Conservation (phyloP, 2,797 vertebrate genomes). For the Neosilurus mollespiculum region DNA sequence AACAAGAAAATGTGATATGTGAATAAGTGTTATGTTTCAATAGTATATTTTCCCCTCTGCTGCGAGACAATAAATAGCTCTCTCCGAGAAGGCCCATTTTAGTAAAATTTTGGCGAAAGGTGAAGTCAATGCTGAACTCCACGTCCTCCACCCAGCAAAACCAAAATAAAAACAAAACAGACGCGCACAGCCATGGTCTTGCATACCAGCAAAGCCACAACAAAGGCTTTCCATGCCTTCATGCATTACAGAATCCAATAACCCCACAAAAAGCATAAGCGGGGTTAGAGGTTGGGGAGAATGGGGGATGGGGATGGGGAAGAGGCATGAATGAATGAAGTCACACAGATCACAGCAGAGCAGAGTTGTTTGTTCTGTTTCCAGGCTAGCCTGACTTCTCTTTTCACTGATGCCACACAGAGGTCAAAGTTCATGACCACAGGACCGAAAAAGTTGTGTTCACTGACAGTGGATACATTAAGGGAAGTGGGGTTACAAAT, state of each 20-base stretch:
- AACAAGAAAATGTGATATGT: neutral
- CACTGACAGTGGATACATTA: neutral
- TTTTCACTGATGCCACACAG: slow-evolving; percentile 42
- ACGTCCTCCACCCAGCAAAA: slow-evolving; percentile 52
- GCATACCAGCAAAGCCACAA: slow-evolving; percentile 57
- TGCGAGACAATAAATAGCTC: slow-evolving; percentile 58
- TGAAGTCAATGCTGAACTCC: slow-evolving; percentile 61
- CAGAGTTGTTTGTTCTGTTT: slow-evolving; percentile 49
- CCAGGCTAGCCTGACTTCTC: slow-evolving; percentile 48
- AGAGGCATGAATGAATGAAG: slow-evolving; percentile 62
- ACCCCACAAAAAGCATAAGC: slow-evolving; percentile 64
- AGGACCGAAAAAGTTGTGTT: neutral
- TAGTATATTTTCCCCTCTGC: neutral
- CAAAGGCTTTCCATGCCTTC: slow-evolving; percentile 66
- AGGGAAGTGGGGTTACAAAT: neutral
- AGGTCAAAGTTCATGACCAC: slow-evolving; percentile 67
- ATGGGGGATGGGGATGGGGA: neutral
- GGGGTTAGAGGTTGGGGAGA: slow-evolving; percentile 1
- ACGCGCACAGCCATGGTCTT: slow-evolving; percentile 50
- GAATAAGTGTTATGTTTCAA: neutral
- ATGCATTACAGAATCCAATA: slow-evolving; percentile 64
- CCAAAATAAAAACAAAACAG: slow-evolving; percentile 62
- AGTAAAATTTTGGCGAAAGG: slow-evolving; percentile 63
- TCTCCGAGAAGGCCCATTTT: slow-evolving; percentile 64
- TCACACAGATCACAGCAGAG: slow-evolving; percentile 49